These are phyloP conservation scores for Zaprionus kolodkinae DNA, from an alignment of 1,140 invertebrate genomes.

Conservation along the genomic window DNA sequence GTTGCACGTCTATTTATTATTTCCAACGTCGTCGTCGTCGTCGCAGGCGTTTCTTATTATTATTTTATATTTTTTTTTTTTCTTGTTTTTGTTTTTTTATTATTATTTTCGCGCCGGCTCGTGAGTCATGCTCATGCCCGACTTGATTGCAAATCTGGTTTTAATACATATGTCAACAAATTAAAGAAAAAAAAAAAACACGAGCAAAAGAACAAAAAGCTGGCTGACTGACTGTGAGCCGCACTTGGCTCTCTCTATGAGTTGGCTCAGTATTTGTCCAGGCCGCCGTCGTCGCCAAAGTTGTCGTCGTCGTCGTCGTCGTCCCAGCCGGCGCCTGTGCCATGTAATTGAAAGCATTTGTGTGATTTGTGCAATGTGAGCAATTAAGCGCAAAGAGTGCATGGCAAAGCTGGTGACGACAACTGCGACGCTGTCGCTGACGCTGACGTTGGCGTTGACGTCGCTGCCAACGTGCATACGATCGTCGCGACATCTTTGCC, in stretches of 20 bases:
- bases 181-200: conserved; percentile 49
- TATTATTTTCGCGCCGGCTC: conserved; percentile 67
- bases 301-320: not conserved
- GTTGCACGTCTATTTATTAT: conserved; percentile 51
- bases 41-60: conserved; percentile 72
- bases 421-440: conserved; percentile 1
- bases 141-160: conserved; percentile 82
- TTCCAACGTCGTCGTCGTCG: conserved; percentile 42
- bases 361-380: conserved; percentile 80
- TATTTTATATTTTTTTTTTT: conserved; percentile 23
- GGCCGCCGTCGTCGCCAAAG: conserved; percentile 22
- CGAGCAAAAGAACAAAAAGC: conserved; percentile 14
- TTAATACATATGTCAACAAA: conserved; percentile 78
- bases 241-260: conserved; percentile 14
- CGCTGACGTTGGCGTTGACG: not conserved
- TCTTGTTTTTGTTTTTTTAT: conserved; percentile 47
- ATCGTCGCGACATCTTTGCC: not conserved
- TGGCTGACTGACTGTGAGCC: not conserved
- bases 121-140: conserved; percentile 69
- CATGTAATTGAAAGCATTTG: conserved; percentile 80
- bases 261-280: conserved; percentile 70
- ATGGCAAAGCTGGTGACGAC: conserved; percentile 22
- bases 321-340: conserved; percentile 43
- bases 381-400: conserved; percentile 54
- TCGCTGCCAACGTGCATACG: not conserved